Percentiles rank a stretch among this genome's conserved stretches.
Evolutionary conservation across 2,797 vertebrate species (phyloP).

Genomic region (Pelobates cultripes): DNA sequence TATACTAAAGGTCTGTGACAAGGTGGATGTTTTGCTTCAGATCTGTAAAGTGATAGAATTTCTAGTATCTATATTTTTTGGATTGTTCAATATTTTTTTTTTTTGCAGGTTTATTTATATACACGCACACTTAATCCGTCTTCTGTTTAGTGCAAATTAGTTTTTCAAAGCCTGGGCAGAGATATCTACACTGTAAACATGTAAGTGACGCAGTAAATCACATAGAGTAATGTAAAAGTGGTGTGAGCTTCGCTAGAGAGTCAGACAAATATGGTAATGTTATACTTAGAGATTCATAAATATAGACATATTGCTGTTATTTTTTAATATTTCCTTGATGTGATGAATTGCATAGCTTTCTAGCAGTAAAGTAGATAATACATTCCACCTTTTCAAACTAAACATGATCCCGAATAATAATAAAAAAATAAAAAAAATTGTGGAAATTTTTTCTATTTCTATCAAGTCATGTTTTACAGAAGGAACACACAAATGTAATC

Average conservation of each 20-base stretch:
- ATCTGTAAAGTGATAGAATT: neutral
- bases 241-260: neutral
- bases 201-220: neutral
- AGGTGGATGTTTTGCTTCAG: neutral
- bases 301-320: conserved; percentile 5
- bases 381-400: neutral
- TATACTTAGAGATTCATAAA: neutral
- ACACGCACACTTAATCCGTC: neutral
- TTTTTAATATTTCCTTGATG: neutral
- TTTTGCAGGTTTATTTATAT: neutral
- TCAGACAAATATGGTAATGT: neutral
- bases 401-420: neutral
- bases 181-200: neutral
- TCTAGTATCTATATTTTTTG: neutral
- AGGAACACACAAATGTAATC: neutral
- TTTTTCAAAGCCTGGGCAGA: neutral
- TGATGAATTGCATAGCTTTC: neutral
- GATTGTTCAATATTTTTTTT: neutral
- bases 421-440: neutral
- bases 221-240: neutral
- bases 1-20: too few species aligned
- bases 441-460: neutral
- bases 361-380: neutral
- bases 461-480: neutral
- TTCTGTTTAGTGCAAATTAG: conserved; percentile 5